Conservation (phyloP, 1,140 invertebrate genomes). For the Drosophila pandora region DNA sequence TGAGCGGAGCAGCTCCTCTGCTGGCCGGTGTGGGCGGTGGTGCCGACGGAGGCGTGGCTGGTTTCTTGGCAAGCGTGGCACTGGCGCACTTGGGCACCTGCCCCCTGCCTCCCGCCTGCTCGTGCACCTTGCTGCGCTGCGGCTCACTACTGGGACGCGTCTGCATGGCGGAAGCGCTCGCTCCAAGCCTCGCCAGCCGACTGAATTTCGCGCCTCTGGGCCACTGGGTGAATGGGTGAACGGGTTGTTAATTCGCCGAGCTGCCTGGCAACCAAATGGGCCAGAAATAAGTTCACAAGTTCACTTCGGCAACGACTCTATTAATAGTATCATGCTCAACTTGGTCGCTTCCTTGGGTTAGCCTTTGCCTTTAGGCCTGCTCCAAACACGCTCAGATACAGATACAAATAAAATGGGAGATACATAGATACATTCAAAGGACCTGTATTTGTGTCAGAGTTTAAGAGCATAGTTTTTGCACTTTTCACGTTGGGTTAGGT, state of each 20-base stretch:
- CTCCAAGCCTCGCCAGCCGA: constrained; percentile 54
- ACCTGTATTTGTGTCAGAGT: constrained; percentile 8
- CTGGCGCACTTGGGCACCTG: constrained; percentile 52
- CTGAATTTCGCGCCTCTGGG: constrained; percentile 47
- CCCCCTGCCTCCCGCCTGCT: neutral
- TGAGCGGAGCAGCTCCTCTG: constrained; percentile 19
- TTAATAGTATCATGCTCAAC: constrained; percentile 69
- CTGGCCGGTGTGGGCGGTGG: constrained; percentile 47
- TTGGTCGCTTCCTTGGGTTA: constrained; percentile 15
- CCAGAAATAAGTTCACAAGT: constrained; percentile 77
- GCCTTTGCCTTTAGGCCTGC: constrained; percentile 17
- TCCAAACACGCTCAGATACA: neutral
- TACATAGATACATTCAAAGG: neutral
- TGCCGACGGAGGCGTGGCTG: constrained; percentile 26
- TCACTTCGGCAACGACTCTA: constrained; percentile 75
- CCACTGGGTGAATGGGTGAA: constrained; percentile 61
- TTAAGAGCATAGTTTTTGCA: constrained; percentile 29
- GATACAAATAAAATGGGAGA: neutral
- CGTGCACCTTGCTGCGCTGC: constrained; percentile 41
- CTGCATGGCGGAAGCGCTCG: constrained; percentile 59
- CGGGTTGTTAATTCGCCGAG: constrained; percentile 64
- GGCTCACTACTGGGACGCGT: constrained; percentile 64
- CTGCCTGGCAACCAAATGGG: constrained; percentile 73
- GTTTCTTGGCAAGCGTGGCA: constrained; percentile 50
- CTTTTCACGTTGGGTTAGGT: constrained; percentile 65